phyloP scores from a whole-genome alignment of 2,113 vertebrate genomes.

The Pogonocichla stellata region DNA sequence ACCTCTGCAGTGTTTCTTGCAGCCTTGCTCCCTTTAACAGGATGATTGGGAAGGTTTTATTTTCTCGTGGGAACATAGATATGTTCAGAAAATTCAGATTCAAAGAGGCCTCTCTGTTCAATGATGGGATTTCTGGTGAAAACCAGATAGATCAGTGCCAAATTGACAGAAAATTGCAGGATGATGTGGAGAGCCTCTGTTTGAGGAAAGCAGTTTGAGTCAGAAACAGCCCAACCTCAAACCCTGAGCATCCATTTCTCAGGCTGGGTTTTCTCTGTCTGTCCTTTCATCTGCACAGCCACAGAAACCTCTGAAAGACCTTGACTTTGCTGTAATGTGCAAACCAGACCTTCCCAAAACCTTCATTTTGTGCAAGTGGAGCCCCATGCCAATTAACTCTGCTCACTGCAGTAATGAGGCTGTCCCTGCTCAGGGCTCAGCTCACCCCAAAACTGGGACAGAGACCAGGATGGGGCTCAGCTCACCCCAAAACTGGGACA shows the following conservation, averaged over 20 bases:
- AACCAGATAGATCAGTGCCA: background rate
- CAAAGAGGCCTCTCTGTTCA: background rate
- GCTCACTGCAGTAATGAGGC: background rate
- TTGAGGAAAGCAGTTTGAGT: background rate
- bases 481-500: no score
- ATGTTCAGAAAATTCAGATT: background rate
- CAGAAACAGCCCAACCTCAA: background rate
- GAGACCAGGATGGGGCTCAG: no score
- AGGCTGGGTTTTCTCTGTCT: background rate
- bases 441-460: no score
- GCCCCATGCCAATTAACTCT: background rate
- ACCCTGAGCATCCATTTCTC: background rate
- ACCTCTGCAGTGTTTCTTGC: background rate
- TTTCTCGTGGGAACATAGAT: background rate
- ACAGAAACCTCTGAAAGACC: background rate
- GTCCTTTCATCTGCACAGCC: background rate
- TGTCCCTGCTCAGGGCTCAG: no score
- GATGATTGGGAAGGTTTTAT: background rate
- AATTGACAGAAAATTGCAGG: background rate
- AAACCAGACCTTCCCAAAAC: background rate
- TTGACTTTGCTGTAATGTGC: background rate
- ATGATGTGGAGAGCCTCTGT: background rate
- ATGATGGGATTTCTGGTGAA: background rate
- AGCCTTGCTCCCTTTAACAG: background rate
- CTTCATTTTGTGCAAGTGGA: background rate